Base-by-base conservation (phyloP, 2,888 invertebrate species). In the Lasioglossum malachurum region DNA sequence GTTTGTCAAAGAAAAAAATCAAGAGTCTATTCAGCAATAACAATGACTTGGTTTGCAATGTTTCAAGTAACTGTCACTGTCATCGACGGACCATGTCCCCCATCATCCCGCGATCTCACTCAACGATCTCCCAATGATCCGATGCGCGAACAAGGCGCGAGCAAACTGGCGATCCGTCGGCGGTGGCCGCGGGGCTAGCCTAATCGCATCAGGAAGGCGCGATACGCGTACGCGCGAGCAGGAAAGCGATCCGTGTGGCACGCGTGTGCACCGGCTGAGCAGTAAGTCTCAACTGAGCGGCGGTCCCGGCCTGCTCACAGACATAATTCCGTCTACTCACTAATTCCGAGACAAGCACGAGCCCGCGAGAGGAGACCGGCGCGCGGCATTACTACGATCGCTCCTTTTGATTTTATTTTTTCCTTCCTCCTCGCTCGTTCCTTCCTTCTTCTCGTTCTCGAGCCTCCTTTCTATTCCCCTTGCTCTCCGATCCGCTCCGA, bases 271-370 rank as follows among this genome's bases (percentile, higher is more conserved):
- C 95, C 91, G 92, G 91, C 93, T 94, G 95, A 95, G 94, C 93
- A 92, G 94, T 95, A 94, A 93, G 93, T 94, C 94, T 94, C 94
- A 94, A 95, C 95, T 95, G 95, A 95, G 94, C 92, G 92, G 94
- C 92, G 92, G 92, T 92, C 93, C 93, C 91, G 93, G 92, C 93
- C 93, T 92, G 92, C 94, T 93, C 93, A 93, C 94, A 93, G 93
- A 93, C 94, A 95, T 95, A 94, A 95, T 95, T 95, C 94, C 93
- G 94, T 95, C 95, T 94, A 94, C 95, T 94, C 94, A 93, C 94
- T 95, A 94, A 95, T 94, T 94, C 94, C 94, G 93, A 93, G 93
- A 93, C 92, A 93, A 92, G 84, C 91, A 91, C 91, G 89, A 92
- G 87, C 87, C 89, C 89, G 91, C 92, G 93, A 92, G 93, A 91